Base-by-base conservation (phyloP, 2,888 invertebrate species). In the Oscheius onirici region DNA sequence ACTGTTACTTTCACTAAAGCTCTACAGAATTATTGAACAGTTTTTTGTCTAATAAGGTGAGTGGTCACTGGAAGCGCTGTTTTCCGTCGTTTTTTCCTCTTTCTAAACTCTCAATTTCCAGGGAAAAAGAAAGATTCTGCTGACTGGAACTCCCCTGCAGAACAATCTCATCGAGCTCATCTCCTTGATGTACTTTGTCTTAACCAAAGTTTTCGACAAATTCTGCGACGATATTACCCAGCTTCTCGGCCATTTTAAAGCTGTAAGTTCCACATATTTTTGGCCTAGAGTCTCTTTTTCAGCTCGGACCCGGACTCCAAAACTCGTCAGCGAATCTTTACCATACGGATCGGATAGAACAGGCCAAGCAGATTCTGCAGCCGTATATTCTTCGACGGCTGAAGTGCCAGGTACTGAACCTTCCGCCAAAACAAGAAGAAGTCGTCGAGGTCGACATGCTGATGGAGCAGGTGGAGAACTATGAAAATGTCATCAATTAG, bases 91-190 rank as follows among this genome's bases (percentile, higher is more conserved):
- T n/a, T n/a, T n/a, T n/a, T n/a, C n/a, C n/a, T n/a, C n/a, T n/a
- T n/a, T n/a, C n/a, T n/a, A n/a, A n/a, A n/a, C n/a, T n/a, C n/a
- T n/a, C n/a, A n/a, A n/a, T 52, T 71, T 89, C 90, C 17, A 93
- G 92, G 94, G 95, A 0, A 91, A 92, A 84, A 92, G 93, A 88
- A 91, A 96, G 41, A 91, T 97, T 43, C 90, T 97, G 13, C 89
- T 97, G 24, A 97, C 97, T 0, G 97, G 97, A 2, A 97, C 97
- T 0, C 97, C 97, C 0, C 90, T 97, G 3, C 97, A 97, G 89
- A 97, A 97, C 89, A 97, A 96, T 89, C 90, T 97, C 43, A 89
- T 97, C 54, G 97, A 97, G 89, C 90, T 97, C 76, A 96, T 97
- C 93, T 80, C 96, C 0, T 89, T 97, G 44, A 90, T 97, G 22